phyloP scores from a whole-genome alignment of 2,797 vertebrate genomes.

The Hipposideros larvatus region DNA sequence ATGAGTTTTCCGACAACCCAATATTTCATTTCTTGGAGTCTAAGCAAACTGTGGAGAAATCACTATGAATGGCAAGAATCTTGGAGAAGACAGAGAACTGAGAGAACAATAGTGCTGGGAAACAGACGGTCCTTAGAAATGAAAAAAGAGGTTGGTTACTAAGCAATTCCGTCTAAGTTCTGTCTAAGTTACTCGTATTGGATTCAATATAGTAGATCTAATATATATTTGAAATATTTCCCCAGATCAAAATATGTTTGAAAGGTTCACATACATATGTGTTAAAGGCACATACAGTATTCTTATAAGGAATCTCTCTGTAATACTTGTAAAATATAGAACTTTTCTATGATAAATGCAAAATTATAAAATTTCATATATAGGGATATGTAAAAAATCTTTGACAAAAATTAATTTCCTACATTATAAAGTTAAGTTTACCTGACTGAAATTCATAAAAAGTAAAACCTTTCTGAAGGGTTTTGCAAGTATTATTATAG shows the following conservation, averaged over 20 bases:
- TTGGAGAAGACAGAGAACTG: not conserved
- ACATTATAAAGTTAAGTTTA: not conserved
- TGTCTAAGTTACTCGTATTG: not conserved
- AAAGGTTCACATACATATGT: not conserved
- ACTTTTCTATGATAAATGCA: not conserved
- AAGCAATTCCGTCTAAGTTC: not conserved
- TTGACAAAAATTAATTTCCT: not conserved
- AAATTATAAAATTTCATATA: not conserved
- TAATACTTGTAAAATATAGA: not conserved
- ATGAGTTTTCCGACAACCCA: no score
- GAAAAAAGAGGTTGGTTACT: not conserved
- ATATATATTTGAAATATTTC: not conserved
- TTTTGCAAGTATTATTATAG: not conserved
- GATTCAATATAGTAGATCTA: not conserved
- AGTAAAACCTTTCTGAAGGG: not conserved
- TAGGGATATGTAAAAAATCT: not conserved
- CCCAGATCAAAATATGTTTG: constrained; percentile 10
- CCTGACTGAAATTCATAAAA: not conserved
- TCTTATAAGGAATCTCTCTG: not conserved
- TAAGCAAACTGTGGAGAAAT: not conserved
- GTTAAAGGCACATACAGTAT: not conserved
- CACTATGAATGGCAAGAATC: not conserved
- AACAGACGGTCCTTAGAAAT: not conserved
- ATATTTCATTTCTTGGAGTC: not conserved
- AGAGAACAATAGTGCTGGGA: not conserved